Evolutionary conservation across 2,888 invertebrate genomes (phyloP).

Genomic region (Nematopogon swammerdamellus): DNA sequence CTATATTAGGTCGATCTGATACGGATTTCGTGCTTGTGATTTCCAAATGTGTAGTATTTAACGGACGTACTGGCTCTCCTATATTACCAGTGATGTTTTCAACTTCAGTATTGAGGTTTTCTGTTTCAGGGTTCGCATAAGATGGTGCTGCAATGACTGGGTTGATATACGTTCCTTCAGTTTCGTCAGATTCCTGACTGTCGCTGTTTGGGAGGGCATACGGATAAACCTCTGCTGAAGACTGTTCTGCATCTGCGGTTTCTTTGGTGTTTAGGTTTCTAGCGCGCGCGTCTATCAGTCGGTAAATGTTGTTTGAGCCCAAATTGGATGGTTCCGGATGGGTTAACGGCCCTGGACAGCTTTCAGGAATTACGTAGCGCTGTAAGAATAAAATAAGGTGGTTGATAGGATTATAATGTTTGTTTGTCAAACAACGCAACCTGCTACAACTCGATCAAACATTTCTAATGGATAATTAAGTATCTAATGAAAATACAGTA

Average conservation of each 20-base stretch:
- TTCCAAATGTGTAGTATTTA: too few relatives aligned
- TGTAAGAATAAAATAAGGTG: too few relatives aligned
- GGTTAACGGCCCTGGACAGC: conserved; percentile 32
- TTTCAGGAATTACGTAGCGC: conserved; percentile 45
- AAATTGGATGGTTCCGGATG: conserved; percentile 25
- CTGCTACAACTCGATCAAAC: not conserved
- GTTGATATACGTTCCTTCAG: too few relatives aligned
- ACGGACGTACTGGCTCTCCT: too few relatives aligned
- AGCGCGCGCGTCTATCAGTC: conserved; percentile 30
- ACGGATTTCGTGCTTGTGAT: too few relatives aligned
- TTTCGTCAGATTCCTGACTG: too few relatives aligned
- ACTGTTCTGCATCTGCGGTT: too few relatives aligned
- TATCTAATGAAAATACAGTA: not conserved
- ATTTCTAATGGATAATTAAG: not conserved
- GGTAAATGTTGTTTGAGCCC: conserved; percentile 23
- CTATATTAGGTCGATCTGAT: too few relatives aligned
- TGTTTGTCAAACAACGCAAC: conserved; percentile 6
- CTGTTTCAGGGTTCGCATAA: not conserved
- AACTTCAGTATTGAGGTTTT: not conserved
- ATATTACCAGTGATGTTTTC: too few relatives aligned
- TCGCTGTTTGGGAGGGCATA: too few relatives aligned
- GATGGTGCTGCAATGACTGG: too few relatives aligned
- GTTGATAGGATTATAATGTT: not conserved
- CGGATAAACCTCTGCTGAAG: too few relatives aligned
- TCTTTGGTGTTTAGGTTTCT: conserved; percentile 9